Evolutionary conservation across 2,113 vertebrate genomes (phyloP).

Genomic region (Pelecanus crispus): DNA sequence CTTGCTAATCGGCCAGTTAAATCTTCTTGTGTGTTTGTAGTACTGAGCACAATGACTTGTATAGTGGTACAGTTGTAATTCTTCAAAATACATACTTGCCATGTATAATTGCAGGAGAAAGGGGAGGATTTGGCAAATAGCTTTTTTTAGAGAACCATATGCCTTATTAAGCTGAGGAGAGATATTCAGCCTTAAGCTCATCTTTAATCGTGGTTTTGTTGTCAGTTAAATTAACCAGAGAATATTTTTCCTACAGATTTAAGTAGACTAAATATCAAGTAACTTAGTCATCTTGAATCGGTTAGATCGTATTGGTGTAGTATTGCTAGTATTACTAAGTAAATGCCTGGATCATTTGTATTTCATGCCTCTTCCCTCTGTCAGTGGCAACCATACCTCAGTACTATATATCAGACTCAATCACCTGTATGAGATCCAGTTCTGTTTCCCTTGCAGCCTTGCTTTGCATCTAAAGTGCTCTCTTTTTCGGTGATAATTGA

Average conservation of each 20-base stretch:
- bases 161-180: neutral
- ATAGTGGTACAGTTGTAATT: neutral
- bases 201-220: neutral
- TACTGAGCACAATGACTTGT: neutral
- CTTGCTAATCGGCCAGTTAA: neutral
- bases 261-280: neutral
- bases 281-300: neutral
- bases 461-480: neutral
- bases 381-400: neutral
- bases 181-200: neutral
- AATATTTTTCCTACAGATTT: neutral
- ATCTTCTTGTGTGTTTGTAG: neutral
- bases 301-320: neutral
- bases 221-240: neutral
- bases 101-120: neutral
- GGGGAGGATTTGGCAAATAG: neutral
- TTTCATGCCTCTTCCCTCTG: neutral
- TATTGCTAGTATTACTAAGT: neutral
- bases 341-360: neutral
- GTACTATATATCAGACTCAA: neutral
- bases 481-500: neutral
- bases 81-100: neutral
- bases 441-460: neutral
- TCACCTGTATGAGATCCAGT: neutral
- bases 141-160: neutral